A percentile compares a stretch with the other conserved stretches of the same genome.
Conservation (phyloP, 2,797 vertebrate species). For the Macroramphosus scolopax region DNA sequence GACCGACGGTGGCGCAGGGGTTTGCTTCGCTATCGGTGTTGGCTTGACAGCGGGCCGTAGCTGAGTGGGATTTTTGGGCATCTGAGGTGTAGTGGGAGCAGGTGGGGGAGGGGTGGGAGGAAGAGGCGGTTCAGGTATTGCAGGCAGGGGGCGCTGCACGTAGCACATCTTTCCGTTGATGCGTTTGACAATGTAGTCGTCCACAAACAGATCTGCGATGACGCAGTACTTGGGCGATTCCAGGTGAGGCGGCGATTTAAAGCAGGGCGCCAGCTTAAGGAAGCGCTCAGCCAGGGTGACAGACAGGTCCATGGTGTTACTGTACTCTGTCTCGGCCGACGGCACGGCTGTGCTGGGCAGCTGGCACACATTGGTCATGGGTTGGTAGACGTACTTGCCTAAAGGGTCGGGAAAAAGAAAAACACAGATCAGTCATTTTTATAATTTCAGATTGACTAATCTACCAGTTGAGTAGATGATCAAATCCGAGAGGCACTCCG, state of each 20-base stretch:
- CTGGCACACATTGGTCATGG: slow-evolving; percentile 95
- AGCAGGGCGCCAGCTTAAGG: slow-evolving; percentile 88
- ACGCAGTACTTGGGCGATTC: slow-evolving; percentile 91
- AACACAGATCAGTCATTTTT: not conserved
- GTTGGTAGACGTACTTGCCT: slow-evolving; percentile 98
- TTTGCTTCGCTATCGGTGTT: slow-evolving; percentile 21
- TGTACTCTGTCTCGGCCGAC: slow-evolving; percentile 74
- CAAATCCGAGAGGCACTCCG: too few relatives aligned
- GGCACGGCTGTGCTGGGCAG: slow-evolving; percentile 94
- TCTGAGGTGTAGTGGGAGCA: slow-evolving; percentile 43
- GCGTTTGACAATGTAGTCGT: slow-evolving; percentile 95
- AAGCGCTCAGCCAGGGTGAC: slow-evolving; percentile 91
- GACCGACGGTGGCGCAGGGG: slow-evolving; percentile 39
- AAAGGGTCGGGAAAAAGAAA: slow-evolving; percentile 22
- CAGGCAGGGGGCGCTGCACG: slow-evolving; percentile 86
- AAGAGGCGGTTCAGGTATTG: slow-evolving; percentile 64
- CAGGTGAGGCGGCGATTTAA: slow-evolving; percentile 87
- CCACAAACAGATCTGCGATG: slow-evolving; percentile 93
- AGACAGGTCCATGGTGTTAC: slow-evolving; percentile 88
- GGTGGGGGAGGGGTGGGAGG: slow-evolving; percentile 48
- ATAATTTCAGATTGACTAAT: too few relatives aligned
- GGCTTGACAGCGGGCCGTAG: slow-evolving; percentile 41
- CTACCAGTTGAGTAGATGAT: too few relatives aligned
- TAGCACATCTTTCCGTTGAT: slow-evolving; percentile 99
- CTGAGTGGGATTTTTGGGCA: slow-evolving; percentile 27